Evolutionary conservation across 2,888 invertebrate species (phyloP), one percentile per base, ranked within the genome.

Genomic region (Cyrtodaria siliqua): DNA sequence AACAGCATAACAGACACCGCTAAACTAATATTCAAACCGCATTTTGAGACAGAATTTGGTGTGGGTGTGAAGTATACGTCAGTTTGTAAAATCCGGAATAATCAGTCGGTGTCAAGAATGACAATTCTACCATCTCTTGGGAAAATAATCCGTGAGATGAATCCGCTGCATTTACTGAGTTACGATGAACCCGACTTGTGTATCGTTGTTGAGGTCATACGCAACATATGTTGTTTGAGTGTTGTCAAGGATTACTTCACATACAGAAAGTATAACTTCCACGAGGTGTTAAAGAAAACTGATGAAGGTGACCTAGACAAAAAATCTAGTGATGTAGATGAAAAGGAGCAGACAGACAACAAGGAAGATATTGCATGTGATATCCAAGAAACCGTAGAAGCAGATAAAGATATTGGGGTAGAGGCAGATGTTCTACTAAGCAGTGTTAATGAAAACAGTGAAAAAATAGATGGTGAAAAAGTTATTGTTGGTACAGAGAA

Each of bases 241-340:
- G 95, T 98, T 68, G 95, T 97, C 29, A 96, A 96, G 29, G 95
- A 97, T 92, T 98, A 96, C 93, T 94, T 95, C 87, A 95, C 95
- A 80, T 96, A 95, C 91, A 96, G 96, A 86, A 98, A 97, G 92
- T 98, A 96, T 93, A 98, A 98, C 94, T 93, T 98, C 72, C 92
- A 95, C 74, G 96, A 97, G 92, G 90, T 91, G 49, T 60, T 84
- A 2, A 82, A 77, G 60, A 29, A 20, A 24, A n/a, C n/a, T n/a
- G n/a, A n/a, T n/a, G n/a, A n/a, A n/a, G n/a, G n/a, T n/a, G n/a
- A n/a, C n/a, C n/a, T n/a, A n/a, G n/a, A n/a, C n/a, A n/a, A n/a
- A n/a, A n/a, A n/a, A n/a, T 0, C 40, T 29, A 50, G 50, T 14
- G 18, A 49, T 27, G 20, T 6, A 27, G 33, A 50, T 20, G 6